phyloP scores from a whole-genome alignment of 2,888 invertebrate genomes.

The Willowsia nigromaculata region DNA sequence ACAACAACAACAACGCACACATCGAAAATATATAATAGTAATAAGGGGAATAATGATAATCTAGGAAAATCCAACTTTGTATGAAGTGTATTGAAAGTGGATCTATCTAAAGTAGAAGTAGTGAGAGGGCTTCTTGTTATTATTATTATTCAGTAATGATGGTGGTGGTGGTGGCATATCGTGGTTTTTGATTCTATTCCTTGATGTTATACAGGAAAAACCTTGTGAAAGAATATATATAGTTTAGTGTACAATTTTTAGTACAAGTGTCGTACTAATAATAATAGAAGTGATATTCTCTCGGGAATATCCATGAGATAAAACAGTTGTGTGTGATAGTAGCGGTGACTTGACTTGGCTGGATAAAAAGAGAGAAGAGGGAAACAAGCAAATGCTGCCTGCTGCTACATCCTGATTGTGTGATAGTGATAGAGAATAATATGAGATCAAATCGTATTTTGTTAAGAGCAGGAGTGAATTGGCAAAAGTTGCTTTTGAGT shows the following conservation, averaged over 20 bases:
- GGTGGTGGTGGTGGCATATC: not conserved
- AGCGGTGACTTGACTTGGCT: constrained; percentile 27
- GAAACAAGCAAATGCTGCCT: not conserved
- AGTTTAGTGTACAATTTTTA: constrained; percentile 16
- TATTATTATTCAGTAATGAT: not conserved
- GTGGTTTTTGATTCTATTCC: no score
- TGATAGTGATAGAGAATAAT: constrained; percentile 6
- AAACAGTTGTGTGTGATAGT: no score
- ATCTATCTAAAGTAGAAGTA: not conserved
- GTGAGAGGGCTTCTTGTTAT: not conserved
- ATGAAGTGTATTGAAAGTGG: constrained; percentile 28
- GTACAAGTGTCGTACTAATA: constrained; percentile 39
- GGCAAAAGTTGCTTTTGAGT: constrained; percentile 42
- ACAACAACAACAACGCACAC: not conserved
- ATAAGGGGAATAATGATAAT: constrained; percentile 11
- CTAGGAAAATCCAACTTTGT: constrained; percentile 21
- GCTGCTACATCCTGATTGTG: not conserved
- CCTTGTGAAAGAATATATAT: not conserved
- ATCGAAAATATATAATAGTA: not conserved
- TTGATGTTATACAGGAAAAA: no score
- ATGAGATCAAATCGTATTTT: constrained; percentile 36
- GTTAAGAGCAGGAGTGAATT: constrained; percentile 45
- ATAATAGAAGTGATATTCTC: constrained; percentile 45
- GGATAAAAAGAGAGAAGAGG: constrained; percentile 19
- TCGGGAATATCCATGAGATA: constrained; percentile 52